Evolutionary conservation across 2,888 invertebrate genomes (phyloP).

Genomic region (Dimorphilus gyrociliatus): DNA sequence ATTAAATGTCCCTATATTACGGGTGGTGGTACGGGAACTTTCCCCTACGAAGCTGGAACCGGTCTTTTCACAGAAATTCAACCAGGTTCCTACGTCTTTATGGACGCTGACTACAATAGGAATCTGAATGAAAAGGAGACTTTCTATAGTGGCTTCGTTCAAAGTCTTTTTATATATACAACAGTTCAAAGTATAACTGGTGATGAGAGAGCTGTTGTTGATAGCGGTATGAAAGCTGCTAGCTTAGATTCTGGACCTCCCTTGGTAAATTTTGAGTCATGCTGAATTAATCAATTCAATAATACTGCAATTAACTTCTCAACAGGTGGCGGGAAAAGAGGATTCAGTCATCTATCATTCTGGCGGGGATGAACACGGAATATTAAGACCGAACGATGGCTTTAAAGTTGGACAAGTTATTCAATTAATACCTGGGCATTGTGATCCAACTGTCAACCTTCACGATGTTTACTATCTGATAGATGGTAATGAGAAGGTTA

Average conservation of each 20-base stretch:
- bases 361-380: slow-evolving; percentile 12
- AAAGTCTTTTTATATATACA: slow-evolving; percentile 9
- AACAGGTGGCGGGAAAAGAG: too few species aligned
- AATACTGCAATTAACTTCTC: too few species aligned
- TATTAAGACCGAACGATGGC: slow-evolving; percentile 6
- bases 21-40: slow-evolving; percentile 12
- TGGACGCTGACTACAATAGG: slow-evolving; percentile 11
- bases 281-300: too few species aligned
- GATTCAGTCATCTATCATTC: too few species aligned
- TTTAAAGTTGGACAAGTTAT: slow-evolving; percentile 10
- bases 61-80: slow-evolving; percentile 12
- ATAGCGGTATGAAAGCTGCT: slow-evolving; percentile 11
- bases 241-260: slow-evolving; percentile 12
- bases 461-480: too few species aligned
- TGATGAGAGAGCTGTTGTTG: slow-evolving; percentile 9
- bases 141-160: slow-evolving; percentile 8
- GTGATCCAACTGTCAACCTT: slow-evolving; percentile 12
- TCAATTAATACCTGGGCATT: slow-evolving; percentile 11
- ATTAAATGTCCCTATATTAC: slow-evolving; percentile 10
- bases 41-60: slow-evolving; percentile 9
- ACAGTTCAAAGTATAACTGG: slow-evolving; percentile 9
- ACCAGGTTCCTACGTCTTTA: slow-evolving; percentile 12
- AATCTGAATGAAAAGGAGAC: slow-evolving; percentile 7
- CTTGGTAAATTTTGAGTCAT: slow-evolving; percentile 7
- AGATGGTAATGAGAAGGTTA: too few species aligned